These are phyloP conservation scores for Drosophila azteca DNA, from an alignment of 1,140 invertebrate genomes.

Conservation along the genomic window DNA sequence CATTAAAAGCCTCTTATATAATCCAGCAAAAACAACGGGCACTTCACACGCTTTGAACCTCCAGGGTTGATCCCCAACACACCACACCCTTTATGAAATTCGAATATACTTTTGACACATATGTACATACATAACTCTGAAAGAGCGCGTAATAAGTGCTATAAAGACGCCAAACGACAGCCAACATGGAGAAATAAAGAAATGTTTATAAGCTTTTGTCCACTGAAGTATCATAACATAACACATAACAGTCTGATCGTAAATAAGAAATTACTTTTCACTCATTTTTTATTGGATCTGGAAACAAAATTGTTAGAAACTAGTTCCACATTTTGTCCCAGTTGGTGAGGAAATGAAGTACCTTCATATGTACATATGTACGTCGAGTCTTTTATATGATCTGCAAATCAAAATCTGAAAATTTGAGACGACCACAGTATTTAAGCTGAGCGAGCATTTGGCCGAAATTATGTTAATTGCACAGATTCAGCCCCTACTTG, in stretches of 20 bases:
- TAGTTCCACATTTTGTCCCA: too few relatives aligned
- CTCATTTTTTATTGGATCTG: too few relatives aligned
- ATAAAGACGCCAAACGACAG: constrained; percentile 30
- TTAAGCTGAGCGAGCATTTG: constrained; percentile 56
- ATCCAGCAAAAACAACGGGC: constrained; percentile 52
- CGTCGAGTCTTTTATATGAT: neutral
- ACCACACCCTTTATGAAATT: constrained; percentile 59
- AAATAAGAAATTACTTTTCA: neutral
- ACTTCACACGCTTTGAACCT: constrained; percentile 65
- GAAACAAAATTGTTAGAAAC: too few relatives aligned
- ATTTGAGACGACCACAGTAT: constrained; percentile 5
- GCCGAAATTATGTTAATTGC: constrained; percentile 74
- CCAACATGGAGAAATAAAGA: constrained; percentile 35
- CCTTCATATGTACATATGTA: neutral
- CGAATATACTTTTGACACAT: constrained; percentile 50
- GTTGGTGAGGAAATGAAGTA: too few relatives aligned
- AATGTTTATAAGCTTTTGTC: constrained; percentile 66
- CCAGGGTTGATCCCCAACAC: constrained; percentile 53
- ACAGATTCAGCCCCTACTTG: constrained; percentile 43
- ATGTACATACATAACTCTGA: constrained; percentile 39
- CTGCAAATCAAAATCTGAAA: neutral
- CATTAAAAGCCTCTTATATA: constrained; percentile 75
- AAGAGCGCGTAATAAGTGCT: constrained; percentile 41
- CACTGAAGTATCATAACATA: constrained; percentile 62
- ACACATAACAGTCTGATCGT: constrained; percentile 27